Evolutionary conservation across 2,888 invertebrate genomes (phyloP).

Genomic region (Ornithoptera alexandrae): DNA sequence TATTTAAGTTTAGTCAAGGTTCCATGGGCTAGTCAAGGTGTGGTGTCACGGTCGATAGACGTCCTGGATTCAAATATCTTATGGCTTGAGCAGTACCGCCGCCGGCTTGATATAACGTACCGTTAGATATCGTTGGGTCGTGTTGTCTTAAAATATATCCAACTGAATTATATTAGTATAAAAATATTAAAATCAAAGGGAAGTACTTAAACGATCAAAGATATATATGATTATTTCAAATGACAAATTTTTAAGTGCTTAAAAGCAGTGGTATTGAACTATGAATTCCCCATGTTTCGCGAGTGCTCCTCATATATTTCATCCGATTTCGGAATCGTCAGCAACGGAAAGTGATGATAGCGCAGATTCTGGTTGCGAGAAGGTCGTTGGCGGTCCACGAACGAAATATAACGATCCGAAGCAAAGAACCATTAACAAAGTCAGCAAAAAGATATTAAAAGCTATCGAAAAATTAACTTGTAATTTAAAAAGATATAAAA

Average conservation of each 20-base stretch:
- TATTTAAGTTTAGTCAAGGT: slow-evolving; percentile 62
- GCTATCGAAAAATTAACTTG: slow-evolving; percentile 72
- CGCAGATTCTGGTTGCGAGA: slow-evolving; percentile 64
- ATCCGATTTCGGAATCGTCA: slow-evolving; percentile 70
- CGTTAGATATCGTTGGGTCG: slow-evolving; percentile 50
- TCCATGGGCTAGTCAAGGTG: slow-evolving; percentile 62
- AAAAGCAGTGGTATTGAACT: neutral
- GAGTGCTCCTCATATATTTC: slow-evolving; percentile 67
- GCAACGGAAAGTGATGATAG: slow-evolving; percentile 73
- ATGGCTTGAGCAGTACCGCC: slow-evolving; percentile 57
- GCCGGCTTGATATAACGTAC: slow-evolving; percentile 56
- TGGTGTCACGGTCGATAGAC: slow-evolving; percentile 56
- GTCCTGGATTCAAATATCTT: slow-evolving; percentile 47
- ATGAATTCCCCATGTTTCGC: slow-evolving; percentile 73
- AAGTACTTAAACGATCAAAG: neutral
- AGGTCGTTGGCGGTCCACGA: slow-evolving; percentile 63
- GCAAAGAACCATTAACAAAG: slow-evolving; percentile 73
- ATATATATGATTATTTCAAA: neutral
- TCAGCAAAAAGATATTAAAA: slow-evolving; percentile 71
- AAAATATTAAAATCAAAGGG: neutral
- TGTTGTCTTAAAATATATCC: slow-evolving; percentile 42
- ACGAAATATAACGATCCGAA: slow-evolving; percentile 73
- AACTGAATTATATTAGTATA: neutral
- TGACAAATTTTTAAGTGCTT: neutral
- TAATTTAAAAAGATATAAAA: slow-evolving; percentile 62